phyloP scores from a whole-genome alignment of 2,113 vertebrate species.

The Tupaia chinensis region DNA sequence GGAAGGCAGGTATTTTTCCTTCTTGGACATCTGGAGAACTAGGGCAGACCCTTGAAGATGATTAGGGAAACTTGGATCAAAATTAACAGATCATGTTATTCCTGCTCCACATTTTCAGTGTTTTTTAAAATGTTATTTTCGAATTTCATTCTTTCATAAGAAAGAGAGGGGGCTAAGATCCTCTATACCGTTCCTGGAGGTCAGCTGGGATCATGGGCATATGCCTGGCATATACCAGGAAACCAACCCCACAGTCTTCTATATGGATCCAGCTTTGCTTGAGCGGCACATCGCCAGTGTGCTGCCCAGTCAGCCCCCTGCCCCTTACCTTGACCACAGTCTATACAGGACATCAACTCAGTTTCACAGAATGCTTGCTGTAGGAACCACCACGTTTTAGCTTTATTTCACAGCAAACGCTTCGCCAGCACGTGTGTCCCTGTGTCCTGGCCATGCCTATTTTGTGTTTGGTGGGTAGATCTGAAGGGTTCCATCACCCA shows the following conservation, averaged over 20 bases:
- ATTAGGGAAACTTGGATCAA: neutral
- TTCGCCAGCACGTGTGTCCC: rapidly evolving
- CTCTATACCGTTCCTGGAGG: no score
- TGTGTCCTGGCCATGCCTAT: neutral
- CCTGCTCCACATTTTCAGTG: no score
- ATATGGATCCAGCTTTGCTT: no score
- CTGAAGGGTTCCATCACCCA: neutral
- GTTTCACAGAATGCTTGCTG: neutral
- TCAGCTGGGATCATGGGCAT: no score
- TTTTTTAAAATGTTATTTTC: no score
- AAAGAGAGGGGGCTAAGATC: no score
- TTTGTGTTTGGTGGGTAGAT: no score
- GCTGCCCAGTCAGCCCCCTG: no score
- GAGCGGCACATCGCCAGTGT: no score
- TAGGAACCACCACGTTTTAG: neutral
- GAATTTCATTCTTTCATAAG: no score
- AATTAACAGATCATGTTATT: neutral
- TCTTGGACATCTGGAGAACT: neutral
- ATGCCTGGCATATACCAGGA: no score
- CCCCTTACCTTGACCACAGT: neutral
- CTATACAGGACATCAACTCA: neutral
- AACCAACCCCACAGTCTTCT: no score
- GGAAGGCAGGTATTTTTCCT: neutral
- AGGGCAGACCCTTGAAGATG: neutral
- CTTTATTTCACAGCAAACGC: neutral